phyloP scores from a whole-genome alignment of 2,797 vertebrate species.

The Neostethus bicornis region DNA sequence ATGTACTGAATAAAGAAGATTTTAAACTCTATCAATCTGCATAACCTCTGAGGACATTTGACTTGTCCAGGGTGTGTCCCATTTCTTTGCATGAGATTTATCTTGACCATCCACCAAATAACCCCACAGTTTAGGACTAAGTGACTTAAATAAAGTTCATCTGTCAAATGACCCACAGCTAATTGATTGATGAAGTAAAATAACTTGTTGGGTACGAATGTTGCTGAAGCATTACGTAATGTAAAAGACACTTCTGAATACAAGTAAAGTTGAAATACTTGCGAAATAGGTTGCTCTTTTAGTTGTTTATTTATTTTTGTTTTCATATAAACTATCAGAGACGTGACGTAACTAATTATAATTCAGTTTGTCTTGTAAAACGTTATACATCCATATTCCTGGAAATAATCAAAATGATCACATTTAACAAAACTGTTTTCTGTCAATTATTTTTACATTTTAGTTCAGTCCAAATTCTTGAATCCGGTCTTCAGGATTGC shows the following conservation, averaged over 20 bases:
- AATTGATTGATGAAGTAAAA: slow-evolving; percentile 8
- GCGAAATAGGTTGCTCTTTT: neutral
- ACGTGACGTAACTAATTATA: slow-evolving; percentile 2
- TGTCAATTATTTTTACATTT: neutral
- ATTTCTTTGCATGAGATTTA: slow-evolving; percentile 14
- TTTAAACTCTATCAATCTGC: slow-evolving; percentile 18
- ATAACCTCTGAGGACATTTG: slow-evolving; percentile 10
- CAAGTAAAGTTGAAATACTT: neutral
- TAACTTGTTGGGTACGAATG: slow-evolving; percentile 13
- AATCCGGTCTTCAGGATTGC: slow-evolving; percentile 22
- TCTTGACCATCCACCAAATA: neutral
- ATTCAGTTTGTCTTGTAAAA: neutral
- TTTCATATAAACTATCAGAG: neutral
- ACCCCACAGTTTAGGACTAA: slow-evolving; percentile 5
- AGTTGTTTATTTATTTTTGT: neutral
- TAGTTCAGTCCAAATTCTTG: slow-evolving; percentile 61
- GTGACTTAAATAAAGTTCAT: neutral
- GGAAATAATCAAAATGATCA: neutral
- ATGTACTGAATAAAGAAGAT: slow-evolving; percentile 45
- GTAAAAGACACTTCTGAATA: slow-evolving; percentile 3
- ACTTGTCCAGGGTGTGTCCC: slow-evolving; percentile 44
- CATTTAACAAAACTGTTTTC: neutral
- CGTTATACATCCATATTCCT: neutral
- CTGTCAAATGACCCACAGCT: neutral
- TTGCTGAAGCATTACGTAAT: slow-evolving; percentile 16